Conservation (phyloP, 1,140 invertebrate genomes). For the Pseudachorutes palmiensis region DNA sequence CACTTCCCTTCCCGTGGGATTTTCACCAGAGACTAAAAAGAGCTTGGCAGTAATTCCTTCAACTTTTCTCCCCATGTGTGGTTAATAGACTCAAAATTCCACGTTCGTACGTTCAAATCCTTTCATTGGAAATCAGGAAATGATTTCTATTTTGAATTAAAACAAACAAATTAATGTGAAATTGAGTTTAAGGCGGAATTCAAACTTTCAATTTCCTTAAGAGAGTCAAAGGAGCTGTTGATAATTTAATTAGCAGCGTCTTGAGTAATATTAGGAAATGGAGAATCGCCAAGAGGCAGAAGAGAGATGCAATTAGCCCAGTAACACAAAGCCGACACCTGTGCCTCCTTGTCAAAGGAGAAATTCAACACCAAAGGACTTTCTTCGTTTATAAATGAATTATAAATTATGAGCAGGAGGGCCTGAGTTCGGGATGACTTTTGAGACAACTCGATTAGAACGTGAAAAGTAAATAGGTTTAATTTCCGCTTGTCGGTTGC, state of each 20-base stretch:
- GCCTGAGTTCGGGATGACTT: not conserved
- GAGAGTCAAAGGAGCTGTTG: not conserved
- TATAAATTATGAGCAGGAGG: slow-evolving; percentile 2
- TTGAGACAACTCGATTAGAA: slow-evolving; percentile 22
- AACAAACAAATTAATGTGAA: not conserved
- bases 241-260: not conserved
- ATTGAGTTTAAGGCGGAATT: not conserved
- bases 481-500: slow-evolving; percentile 27
- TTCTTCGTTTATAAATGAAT: not conserved
- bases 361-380: not conserved
- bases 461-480: slow-evolving; percentile 26
- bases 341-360: not conserved
- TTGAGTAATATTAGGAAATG: not conserved
- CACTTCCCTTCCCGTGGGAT: not conserved
- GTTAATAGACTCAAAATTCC: not conserved
- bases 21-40: not conserved
- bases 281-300: not conserved
- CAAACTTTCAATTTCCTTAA: not conserved
- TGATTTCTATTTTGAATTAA: too few relatives aligned
- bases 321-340: slow-evolving; percentile 4
- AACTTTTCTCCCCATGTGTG: not conserved
- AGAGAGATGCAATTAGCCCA: slow-evolving; percentile 4
- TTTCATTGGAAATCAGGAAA: not conserved
- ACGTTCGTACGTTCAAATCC: not conserved
- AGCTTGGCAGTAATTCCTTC: not conserved